Evolutionary conservation across 2,113 vertebrate species (phyloP).

Genomic region (Numenius arquata): DNA sequence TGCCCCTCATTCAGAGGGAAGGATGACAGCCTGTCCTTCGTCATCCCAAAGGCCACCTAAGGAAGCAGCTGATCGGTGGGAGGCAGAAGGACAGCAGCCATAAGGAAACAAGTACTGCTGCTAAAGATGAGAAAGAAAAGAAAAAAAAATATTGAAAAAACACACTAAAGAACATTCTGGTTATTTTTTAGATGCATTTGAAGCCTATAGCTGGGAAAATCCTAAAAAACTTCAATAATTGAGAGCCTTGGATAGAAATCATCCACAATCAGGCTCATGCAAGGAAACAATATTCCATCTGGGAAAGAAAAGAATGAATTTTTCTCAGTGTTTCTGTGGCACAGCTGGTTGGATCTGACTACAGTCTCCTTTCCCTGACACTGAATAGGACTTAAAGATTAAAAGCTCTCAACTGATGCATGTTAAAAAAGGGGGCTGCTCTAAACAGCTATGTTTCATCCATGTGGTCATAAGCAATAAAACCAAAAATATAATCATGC

Average conservation of each 20-base stretch:
- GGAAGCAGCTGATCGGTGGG: background rate
- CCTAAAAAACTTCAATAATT: background rate
- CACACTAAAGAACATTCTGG: background rate
- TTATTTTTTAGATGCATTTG: background rate
- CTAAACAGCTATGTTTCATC: background rate
- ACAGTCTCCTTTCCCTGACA: background rate
- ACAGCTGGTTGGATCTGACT: background rate
- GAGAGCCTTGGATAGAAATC: background rate
- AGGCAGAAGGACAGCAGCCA: slow-evolving; percentile 2
- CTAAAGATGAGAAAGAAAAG: background rate
- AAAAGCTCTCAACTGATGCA: background rate
- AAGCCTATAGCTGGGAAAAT: background rate
- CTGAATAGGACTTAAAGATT: background rate
- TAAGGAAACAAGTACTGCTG: background rate
- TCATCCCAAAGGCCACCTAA: background rate
- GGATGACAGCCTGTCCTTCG: slow-evolving; percentile 23
- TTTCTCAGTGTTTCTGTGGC: background rate
- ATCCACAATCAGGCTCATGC: background rate
- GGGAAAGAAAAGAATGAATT: background rate
- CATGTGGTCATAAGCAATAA: background rate
- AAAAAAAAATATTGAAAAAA: background rate
- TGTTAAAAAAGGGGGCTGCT: background rate
- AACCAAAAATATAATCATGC: background rate
- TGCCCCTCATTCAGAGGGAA: background rate
- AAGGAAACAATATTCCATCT: background rate